A percentile compares a stretch with the other conserved stretches of the same genome.
Evolutionary conservation across 2,888 invertebrate genomes (phyloP).

Genomic region (Oxytorus armatus): DNA sequence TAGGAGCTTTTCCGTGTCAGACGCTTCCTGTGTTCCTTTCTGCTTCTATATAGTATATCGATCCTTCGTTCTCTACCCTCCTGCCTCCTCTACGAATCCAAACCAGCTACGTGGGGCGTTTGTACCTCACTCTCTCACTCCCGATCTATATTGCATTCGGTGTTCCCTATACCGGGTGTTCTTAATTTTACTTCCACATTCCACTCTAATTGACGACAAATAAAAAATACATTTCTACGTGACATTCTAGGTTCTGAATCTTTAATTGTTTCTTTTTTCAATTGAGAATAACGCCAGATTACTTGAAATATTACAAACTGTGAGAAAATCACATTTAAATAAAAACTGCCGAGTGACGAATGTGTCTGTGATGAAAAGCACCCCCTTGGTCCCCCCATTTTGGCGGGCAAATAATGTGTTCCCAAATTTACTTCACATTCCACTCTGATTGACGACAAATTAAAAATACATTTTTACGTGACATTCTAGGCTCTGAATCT

Average conservation of each 20-base stretch:
- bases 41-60: constrained; percentile 76
- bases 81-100: constrained; percentile 71
- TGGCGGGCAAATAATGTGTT: no score
- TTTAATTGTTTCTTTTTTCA: no score
- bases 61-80: constrained; percentile 76
- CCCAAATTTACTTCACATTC: constrained; percentile 12
- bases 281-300: no score
- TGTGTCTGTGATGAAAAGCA: no score
- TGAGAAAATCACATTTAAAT: no score
- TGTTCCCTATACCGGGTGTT: constrained; percentile 64
- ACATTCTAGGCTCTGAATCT: no score
- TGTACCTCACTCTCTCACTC: constrained; percentile 67
- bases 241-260: no score
- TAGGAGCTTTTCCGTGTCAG: constrained; percentile 79
- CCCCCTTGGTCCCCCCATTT: no score
- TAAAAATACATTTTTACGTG: background rate
- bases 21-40: constrained; percentile 80
- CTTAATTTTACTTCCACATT: constrained; percentile 11
- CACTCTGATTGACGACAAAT: background rate
- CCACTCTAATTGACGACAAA: background rate
- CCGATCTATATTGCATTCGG: constrained; percentile 75
- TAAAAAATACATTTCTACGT: background rate
- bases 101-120: constrained; percentile 71
- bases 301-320: no score
- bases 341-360: no score